These are phyloP conservation scores for Danio tinwini DNA, from an alignment of 2,797 vertebrate genomes.

Conservation along the genomic window DNA sequence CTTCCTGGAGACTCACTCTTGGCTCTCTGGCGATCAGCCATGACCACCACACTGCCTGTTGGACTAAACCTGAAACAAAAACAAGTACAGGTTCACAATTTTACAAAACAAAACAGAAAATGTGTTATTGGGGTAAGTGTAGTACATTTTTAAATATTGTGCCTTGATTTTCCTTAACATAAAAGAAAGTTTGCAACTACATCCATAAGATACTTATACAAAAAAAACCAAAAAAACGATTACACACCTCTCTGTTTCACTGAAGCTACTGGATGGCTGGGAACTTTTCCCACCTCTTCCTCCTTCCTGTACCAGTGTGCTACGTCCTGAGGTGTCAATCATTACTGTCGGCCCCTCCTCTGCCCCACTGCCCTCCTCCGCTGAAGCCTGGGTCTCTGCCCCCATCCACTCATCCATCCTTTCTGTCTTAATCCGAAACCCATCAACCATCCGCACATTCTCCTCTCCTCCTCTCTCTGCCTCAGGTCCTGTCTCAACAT, in stretches of 20 bases:
- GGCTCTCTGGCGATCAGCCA: slow-evolving; percentile 89
- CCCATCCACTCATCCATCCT: slow-evolving; percentile 93
- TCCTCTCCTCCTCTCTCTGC: slow-evolving; percentile 78
- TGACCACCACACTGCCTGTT: slow-evolving; percentile 90
- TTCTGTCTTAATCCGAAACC: slow-evolving; percentile 91
- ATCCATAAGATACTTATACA: not conserved
- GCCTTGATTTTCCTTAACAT: not conserved
- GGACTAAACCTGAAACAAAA: slow-evolving; percentile 88
- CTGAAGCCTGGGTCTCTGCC: slow-evolving; percentile 85
- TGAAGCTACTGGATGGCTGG: slow-evolving; percentile 90
- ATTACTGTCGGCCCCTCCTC: slow-evolving; percentile 92
- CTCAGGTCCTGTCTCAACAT: slow-evolving; percentile 86
- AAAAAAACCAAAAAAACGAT: too few species aligned
- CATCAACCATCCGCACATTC: slow-evolving; percentile 83
- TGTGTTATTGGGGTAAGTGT: not conserved
- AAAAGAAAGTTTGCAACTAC: not conserved
- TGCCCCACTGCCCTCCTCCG: slow-evolving; percentile 86
- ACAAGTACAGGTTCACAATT: not conserved
- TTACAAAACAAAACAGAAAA: not conserved
- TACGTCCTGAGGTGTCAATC: slow-evolving; percentile 91
- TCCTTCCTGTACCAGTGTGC: slow-evolving; percentile 82
- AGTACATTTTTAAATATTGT: not conserved
- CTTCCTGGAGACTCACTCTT: slow-evolving; percentile 94
- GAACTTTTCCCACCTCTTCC: slow-evolving; percentile 81
- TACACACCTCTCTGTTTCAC: slow-evolving; percentile 86